A percentile compares a stretch with the other conserved stretches of the same genome.
These are phyloP conservation scores for Hoplostethus mediterraneus DNA, from an alignment of 2,797 vertebrate species.

Conservation along the genomic window DNA sequence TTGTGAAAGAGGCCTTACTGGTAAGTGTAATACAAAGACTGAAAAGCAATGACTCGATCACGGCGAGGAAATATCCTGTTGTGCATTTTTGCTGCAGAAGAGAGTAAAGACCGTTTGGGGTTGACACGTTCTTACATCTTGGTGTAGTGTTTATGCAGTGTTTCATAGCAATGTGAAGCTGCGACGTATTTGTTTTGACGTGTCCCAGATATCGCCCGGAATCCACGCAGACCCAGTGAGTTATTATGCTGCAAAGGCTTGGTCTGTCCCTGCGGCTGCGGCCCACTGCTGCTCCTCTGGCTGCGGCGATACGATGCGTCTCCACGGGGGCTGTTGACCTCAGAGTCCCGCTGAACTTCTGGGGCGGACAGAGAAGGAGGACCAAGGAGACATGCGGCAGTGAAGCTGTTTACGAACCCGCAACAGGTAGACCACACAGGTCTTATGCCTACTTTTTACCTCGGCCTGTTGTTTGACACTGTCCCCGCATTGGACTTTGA, in stretches of 20 bases:
- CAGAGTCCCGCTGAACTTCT: conserved; percentile 91
- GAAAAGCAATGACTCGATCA: background rate
- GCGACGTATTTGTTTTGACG: background rate
- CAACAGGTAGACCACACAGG: conserved; percentile 85
- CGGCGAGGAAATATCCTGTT: background rate
- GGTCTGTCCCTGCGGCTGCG: conserved; percentile 28
- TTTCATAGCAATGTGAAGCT: background rate
- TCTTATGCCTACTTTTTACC: background rate
- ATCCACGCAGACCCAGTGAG: background rate
- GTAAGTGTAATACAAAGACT: background rate
- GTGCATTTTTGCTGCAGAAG: background rate
- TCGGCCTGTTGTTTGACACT: background rate
- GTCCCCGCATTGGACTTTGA: conserved; percentile 3
- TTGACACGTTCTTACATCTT: background rate
- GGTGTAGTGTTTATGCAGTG: too few relatives aligned
- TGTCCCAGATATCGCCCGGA: background rate
- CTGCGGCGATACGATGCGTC: conserved; percentile 71
- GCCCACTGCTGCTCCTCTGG: conserved; percentile 18
- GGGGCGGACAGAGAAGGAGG: conserved; percentile 84
- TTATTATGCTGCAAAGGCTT: conserved; percentile 61
- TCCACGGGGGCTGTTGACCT: conserved; percentile 84
- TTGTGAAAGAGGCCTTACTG: background rate
- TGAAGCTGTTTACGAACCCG: conserved; percentile 91
- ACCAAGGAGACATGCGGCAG: conserved; percentile 70
- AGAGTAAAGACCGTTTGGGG: background rate